Base-by-base conservation (phyloP, 2,888 invertebrate genomes). In the Acronicta alni region DNA sequence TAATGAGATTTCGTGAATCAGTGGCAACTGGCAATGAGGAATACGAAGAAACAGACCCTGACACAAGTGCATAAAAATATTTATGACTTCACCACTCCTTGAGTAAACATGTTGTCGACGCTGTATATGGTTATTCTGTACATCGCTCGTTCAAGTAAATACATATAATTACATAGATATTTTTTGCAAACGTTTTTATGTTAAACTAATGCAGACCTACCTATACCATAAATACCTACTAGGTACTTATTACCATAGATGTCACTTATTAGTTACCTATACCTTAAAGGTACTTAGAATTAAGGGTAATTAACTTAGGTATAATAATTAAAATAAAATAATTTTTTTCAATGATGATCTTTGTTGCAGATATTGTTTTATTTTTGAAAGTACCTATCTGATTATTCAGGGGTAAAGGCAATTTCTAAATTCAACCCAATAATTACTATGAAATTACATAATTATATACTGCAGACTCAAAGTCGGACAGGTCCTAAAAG, bases 21-120 rank as follows among this genome's bases (percentile, higher is more conserved):
- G 80, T 78, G 83, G 77, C 82, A 82, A 79, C 81, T 78, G 83
- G 77, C 82, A 82, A 80, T 82, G 81, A 81, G 64, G 73, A 72
- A 45, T 87, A 84, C 86, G 60, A 58, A 77, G 84, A 85, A 88
- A 47, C 59, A 71, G 79, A 61, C 87, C 88, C 75, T 89, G 88
- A 87, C 87, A 84, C 75, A 77, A 81, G 77, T 67, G 56, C 64
- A 72, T 68, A 73, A 72, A 77, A 75, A 79, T 81, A 76, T 77
- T 59, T 54, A 72, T 80, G 79, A 77, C 75, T 72, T 76, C 79
- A 79, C 60, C 60, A 48, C 64, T 63, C 64, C 67, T 64, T 69
- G 45, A 43, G 57, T 55, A 67, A 71, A 71, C 67, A 75, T 55
- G 57, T 65, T 49, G 62, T 52, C 47, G 20, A 39, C 17, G 51